Evolutionary conservation across 2,113 vertebrate genomes (phyloP), one percentile per base, ranked within the genome.

Genomic region (Dicaeum eximium): DNA sequence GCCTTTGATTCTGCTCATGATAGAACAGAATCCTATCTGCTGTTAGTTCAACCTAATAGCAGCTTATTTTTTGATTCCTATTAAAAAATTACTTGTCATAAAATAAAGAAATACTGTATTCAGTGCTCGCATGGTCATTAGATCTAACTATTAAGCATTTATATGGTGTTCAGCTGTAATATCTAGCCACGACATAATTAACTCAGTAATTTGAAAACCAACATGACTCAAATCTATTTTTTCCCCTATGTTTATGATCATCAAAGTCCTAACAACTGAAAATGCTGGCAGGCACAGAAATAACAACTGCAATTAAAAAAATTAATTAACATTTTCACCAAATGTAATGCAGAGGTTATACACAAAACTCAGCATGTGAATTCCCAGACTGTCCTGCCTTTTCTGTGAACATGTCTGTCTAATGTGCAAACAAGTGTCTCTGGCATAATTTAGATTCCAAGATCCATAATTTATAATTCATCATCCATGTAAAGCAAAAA

Each of bases 281-380:
- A 86, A 15, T 21, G 50, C 56, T 75, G 37, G 38, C 33, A 91
- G 80, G 50, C 80, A 84, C 2, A 95, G 53, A 91, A 91, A 75
- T 81, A 93, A 83, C 51, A 92, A 81, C 71, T 47, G 50, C 80
- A 90, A 83, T 75, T 81, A 38, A 94, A 93, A 88, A 82, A 80
- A 81, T 44, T 86, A 88, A 95, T 71, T 70, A 86, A 88, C 33
- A 53, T 85, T 92, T 93, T 79, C 73, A 75, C 25, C 69, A 87
- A 79, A 75, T 35, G 13, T 47, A 92, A 91, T 23, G 28, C 62
- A 75, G 61, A 66, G 38, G 38, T 89, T 87, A 85, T 22, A 65
- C 23, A 91, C 19, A 37, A 31, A 87, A 75, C 53, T 80, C 66
- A 79, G 86, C 15, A 65, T 27, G 35, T 38, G 25, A 89, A 89